Evolutionary conservation across 2,797 vertebrate species (phyloP).

Genomic region (Mormyrops attenuatus): DNA sequence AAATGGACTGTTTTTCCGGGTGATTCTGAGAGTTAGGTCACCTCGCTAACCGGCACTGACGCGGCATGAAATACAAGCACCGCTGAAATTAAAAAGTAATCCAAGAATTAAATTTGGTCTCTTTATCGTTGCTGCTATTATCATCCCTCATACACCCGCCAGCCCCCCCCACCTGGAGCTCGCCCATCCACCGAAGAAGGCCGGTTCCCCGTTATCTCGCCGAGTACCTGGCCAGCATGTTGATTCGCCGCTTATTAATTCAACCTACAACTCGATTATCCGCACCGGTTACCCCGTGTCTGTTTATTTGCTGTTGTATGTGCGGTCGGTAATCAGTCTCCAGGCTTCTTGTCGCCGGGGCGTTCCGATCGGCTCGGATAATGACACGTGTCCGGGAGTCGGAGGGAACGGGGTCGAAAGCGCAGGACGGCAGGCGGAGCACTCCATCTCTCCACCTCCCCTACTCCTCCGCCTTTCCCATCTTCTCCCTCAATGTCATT

Average conservation of each 20-base stretch:
- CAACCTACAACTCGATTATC: constrained; percentile 42
- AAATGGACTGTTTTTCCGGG: no score
- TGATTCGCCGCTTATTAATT: constrained; percentile 49
- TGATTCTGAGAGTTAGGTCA: not conserved
- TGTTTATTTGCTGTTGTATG: constrained; percentile 22
- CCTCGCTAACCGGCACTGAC: not conserved
- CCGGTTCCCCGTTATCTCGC: constrained; percentile 31
- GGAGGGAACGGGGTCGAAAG: not conserved
- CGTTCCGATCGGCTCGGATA: constrained; percentile 30
- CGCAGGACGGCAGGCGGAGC: not conserved
- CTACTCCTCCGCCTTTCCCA: not conserved
- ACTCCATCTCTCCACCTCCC: not conserved
- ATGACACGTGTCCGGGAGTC: not conserved
- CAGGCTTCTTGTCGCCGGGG: not conserved
- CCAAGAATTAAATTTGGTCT: not conserved
- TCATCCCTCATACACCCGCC: not conserved
- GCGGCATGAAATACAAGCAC: not conserved
- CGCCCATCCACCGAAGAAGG: not conserved
- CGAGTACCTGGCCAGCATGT: constrained; percentile 36
- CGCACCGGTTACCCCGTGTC: constrained; percentile 28
- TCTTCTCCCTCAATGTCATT: not conserved
- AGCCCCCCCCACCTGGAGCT: not conserved
- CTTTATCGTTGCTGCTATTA: not conserved
- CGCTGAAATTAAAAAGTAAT: constrained; percentile 8
- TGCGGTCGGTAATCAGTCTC: not conserved